phyloP scores from a whole-genome alignment of 2,797 vertebrate species.

The Rallus crepitans region DNA sequence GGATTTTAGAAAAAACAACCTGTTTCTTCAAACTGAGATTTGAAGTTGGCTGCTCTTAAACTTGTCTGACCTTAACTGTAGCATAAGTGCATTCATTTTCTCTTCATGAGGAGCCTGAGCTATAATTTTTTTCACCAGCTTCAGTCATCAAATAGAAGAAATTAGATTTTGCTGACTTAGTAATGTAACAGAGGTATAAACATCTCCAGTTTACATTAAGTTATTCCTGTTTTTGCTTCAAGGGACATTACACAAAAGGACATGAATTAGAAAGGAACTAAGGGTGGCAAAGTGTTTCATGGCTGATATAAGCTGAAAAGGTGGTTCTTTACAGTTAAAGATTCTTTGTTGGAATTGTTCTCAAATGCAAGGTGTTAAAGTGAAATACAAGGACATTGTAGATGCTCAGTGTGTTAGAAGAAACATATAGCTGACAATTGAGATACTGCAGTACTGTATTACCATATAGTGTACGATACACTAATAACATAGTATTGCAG shows the following conservation, averaged over 20 bases:
- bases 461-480: too few relatives aligned
- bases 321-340: not conserved
- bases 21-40: not conserved
- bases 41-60: not conserved
- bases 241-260: rapidly evolving
- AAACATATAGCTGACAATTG: not conserved
- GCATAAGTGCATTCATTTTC: not conserved
- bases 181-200: not conserved
- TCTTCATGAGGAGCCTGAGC: not conserved
- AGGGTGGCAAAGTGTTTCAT: not conserved
- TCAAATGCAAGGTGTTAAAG: not conserved
- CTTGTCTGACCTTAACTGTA: not conserved
- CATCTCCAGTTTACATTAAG: not conserved
- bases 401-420: not conserved
- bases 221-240: not conserved
- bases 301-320: not conserved
- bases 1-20: not conserved
- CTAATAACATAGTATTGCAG: not conserved
- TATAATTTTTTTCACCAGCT: not conserved
- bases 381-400: not conserved
- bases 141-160: not conserved
- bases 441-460: not conserved
- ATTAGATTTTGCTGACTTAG: not conserved
- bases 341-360: not conserved
- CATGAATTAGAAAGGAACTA: not conserved